Percentiles rank a stretch among this genome's conserved stretches.
Evolutionary conservation across 1,140 invertebrate species (phyloP).

Genomic region (Phthorimaea operculella): DNA sequence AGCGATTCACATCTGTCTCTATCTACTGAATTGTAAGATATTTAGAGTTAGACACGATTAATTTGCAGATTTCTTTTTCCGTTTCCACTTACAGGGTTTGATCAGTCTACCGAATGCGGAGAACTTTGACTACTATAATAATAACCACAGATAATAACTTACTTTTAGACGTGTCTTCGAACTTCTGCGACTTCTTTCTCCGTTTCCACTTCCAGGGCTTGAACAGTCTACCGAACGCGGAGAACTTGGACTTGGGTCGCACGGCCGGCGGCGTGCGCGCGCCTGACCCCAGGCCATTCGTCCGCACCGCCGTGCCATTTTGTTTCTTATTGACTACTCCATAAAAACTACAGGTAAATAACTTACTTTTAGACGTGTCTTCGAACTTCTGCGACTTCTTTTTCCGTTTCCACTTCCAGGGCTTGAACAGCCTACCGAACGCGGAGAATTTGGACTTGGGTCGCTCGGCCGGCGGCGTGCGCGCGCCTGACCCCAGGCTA

Average conservation of each 20-base stretch:
- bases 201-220: conserved; percentile 99
- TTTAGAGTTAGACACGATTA: no score
- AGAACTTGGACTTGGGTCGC: conserved; percentile 92
- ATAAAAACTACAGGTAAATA: no score
- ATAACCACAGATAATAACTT: no score
- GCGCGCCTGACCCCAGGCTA: conserved; percentile 83
- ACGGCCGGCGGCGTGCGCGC: conserved; percentile 79
- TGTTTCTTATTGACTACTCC: conserved; percentile 87
- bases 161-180: conserved; percentile 96
- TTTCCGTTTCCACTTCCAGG: conserved; percentile 99
- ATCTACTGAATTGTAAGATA: no score
- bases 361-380: conserved; percentile 93
- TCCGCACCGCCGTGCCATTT: conserved; percentile 86
- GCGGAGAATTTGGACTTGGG: conserved; percentile 93
- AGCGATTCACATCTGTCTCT: no score
- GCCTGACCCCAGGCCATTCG: conserved; percentile 85
- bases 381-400: conserved; percentile 99
- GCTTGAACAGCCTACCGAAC: conserved; percentile 94
- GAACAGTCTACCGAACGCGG: conserved; percentile 92
- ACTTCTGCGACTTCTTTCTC: conserved; percentile 98
- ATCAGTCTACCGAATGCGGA: conserved; percentile 93
- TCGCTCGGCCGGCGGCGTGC: conserved; percentile 81
- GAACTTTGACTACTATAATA: conserved; percentile 95
- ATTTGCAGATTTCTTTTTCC: conserved; percentile 99
- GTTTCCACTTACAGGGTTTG: conserved; percentile 99